A percentile compares a stretch with the other conserved stretches of the same genome.
phyloP scores from a whole-genome alignment of 2,888 invertebrate genomes.

The Apotomis betuletana region DNA sequence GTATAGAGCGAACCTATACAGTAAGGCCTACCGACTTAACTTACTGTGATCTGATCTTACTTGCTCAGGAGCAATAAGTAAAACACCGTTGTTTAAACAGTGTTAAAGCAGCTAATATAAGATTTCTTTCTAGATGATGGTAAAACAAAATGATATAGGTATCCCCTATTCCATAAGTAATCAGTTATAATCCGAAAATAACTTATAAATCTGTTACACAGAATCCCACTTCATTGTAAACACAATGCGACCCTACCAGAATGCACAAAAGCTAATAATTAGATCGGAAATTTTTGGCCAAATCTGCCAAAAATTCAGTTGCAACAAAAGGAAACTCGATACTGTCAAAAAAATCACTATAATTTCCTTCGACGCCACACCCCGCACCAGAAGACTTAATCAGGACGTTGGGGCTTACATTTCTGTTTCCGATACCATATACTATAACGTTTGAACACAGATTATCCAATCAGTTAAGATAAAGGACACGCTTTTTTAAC shows the following conservation, averaged over 20 bases:
- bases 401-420: conserved; percentile 75
- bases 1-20: too few species aligned
- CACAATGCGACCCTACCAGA: conserved; percentile 53
- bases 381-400: conserved; percentile 76
- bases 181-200: conserved; percentile 59
- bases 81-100: too few species aligned
- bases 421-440: conserved; percentile 82
- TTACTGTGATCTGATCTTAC: too few species aligned
- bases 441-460: conserved; percentile 81
- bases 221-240: conserved; percentile 56
- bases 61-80: too few species aligned
- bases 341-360: conserved; percentile 78
- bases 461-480: conserved; percentile 84
- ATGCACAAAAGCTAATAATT: conserved; percentile 76
- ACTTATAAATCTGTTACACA: conserved; percentile 62
- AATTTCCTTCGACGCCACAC: conserved; percentile 73
- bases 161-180: conserved; percentile 9
- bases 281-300: conserved; percentile 71
- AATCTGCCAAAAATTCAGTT: conserved; percentile 71
- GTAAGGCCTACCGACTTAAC: too few species aligned
- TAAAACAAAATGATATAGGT: not conserved
- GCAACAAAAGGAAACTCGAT: conserved; percentile 70
- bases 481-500: conserved; percentile 80
- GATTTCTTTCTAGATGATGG: too few species aligned
- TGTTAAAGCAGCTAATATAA: too few species aligned